Conservation (phyloP, 2,113 vertebrate genomes). For the Ceyx margarethae region DNA sequence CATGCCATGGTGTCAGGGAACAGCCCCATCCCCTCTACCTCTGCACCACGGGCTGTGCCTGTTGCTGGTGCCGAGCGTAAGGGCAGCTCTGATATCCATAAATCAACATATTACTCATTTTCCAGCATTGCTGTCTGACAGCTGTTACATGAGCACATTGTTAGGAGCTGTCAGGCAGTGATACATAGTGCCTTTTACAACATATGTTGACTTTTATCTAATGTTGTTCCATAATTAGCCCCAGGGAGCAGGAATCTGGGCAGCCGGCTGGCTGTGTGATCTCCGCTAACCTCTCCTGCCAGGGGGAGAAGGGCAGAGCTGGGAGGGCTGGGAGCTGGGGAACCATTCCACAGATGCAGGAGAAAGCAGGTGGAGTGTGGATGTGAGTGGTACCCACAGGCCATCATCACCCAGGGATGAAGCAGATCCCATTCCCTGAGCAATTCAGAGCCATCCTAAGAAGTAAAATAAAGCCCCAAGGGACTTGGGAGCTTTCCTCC, state of each 20-base stretch:
- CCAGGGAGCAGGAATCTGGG: slow-evolving; percentile 71
- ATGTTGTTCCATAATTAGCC: slow-evolving; percentile 82
- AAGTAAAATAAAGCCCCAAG: neutral
- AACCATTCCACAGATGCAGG: neutral
- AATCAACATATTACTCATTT: slow-evolving; percentile 84
- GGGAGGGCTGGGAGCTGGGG: neutral
- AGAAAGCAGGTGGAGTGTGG: neutral
- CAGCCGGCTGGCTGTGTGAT: slow-evolving; percentile 74
- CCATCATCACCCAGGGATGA: neutral
- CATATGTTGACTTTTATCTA: slow-evolving; percentile 87
- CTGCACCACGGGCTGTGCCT: neutral
- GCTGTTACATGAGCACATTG: slow-evolving; percentile 83
- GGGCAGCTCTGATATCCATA: slow-evolving; percentile 80
- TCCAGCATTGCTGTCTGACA: slow-evolving; percentile 74
- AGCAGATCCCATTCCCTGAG: rapidly evolving
- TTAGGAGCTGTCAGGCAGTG: slow-evolving; percentile 81
- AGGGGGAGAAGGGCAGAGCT: slow-evolving; percentile 20
- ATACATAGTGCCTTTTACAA: slow-evolving; percentile 80
- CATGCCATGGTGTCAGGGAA: rapidly evolving
- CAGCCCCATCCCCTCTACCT: neutral
- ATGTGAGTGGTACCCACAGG: rapidly evolving
- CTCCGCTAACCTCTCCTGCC: slow-evolving; percentile 68
- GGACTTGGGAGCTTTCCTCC: neutral
- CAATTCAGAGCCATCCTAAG: rapidly evolving
- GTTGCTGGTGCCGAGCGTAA: neutral